Evolutionary conservation across 2,888 invertebrate species (phyloP), one percentile per base, ranked within the genome.

Genomic region (Drosophila incognita): DNA sequence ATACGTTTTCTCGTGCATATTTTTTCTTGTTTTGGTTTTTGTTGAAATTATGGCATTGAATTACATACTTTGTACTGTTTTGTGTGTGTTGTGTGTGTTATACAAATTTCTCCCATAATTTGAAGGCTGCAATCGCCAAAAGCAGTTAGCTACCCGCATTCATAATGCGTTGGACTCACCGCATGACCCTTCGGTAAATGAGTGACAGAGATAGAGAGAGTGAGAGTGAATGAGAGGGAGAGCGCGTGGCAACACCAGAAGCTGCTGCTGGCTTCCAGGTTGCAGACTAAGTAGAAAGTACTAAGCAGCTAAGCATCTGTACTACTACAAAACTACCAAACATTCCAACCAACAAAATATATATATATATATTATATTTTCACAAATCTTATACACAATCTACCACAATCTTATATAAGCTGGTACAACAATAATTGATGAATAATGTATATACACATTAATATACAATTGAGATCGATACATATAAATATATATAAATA

Each of bases 31-130:
- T 66, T 58, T 67, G 29, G 29, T 69, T 72, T 80, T 58, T 74
- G 53, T 77, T 61, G 52, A 74, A 80, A 81, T 76, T 77, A 57
- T 65, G 75, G 89, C 82, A 84, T 89, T 85, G 82, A 74, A 89
- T 85, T 87, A 79, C 85, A 70, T 72, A 27, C 24, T 53, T 10
- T 15, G 13, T 62, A 10, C 27, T 0, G 10, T 27, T 10, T 18
- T 0, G 10, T 18, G 7, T 54, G 48, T 29, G 33, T 53, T 52
- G 40, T 40, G 36, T 40, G 24, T 29, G 29, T 56, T 56, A 67
- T 40, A 73, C 53, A 66, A 77, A 71, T 74, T 76, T 78, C 85
- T 89, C 84, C 80, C 89, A 83, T 77, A 79, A 76, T 76, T 52
- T 60, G 40, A 67, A 69, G 64, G 61, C 74, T 60, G 68, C 24